phyloP scores from a whole-genome alignment of 1,140 invertebrate genomes.

The Aphaenogaster floridana region DNA sequence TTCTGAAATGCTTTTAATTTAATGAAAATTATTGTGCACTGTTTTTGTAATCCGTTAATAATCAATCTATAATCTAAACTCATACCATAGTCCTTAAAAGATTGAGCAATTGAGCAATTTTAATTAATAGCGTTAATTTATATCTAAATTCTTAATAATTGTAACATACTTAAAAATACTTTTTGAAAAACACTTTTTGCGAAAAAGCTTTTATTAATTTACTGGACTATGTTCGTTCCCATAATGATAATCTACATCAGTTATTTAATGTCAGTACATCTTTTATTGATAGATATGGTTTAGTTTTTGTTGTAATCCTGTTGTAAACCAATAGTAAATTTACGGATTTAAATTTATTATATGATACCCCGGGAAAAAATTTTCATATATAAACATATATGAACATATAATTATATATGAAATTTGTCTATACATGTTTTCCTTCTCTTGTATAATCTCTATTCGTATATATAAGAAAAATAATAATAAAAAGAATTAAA shows the following conservation, averaged over 20 bases:
- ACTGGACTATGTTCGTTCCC: neutral
- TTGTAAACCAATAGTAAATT: neutral
- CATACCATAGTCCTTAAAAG: neutral
- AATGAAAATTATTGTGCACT: neutral
- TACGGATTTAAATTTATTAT: neutral
- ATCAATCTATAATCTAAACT: neutral
- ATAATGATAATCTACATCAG: neutral
- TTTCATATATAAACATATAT: too few relatives aligned
- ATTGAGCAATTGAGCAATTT: too few relatives aligned
- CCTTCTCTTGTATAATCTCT: too few relatives aligned
- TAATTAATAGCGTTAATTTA: neutral
- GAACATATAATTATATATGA: too few relatives aligned
- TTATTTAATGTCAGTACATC: neutral
- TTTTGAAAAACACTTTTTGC: too few relatives aligned
- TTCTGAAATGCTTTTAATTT: neutral
- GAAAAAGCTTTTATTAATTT: neutral
- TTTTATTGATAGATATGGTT: neutral
- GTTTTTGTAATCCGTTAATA: neutral
- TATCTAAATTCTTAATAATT: neutral
- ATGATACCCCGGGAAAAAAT: neutral
- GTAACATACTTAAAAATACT: neutral
- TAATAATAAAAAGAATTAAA: too few relatives aligned
- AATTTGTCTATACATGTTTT: too few relatives aligned
- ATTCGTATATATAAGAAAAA: too few relatives aligned
- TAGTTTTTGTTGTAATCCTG: neutral